Evolutionary conservation across 1,140 invertebrate genomes (phyloP), one percentile per base, ranked within the genome.

Genomic region (Melanaphis sacchari): DNA sequence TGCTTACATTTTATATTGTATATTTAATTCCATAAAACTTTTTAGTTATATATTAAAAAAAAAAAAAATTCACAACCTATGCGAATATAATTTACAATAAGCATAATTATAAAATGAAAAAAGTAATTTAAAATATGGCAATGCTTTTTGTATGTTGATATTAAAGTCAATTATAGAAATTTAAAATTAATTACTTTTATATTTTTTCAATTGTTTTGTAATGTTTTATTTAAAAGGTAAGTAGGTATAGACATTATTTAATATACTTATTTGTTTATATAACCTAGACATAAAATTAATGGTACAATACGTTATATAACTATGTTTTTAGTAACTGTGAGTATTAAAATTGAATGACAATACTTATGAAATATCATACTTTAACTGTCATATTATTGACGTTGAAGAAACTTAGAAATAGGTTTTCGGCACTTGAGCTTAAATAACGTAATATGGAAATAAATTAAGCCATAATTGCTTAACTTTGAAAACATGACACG

Each of bases 361-460:
- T 41, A n/a, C 18, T 21, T 46, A 49, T 46, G 15, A 22, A 88
- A n/a, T n/a, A 46, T 87, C 15, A 46, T 21, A 52, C 46, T 89
- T 89, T 54, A 52, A 89, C 88, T 88, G 87, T 88, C 43, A 54
- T 54, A 26, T n/a, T 76, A 76, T 15, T 89, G 88, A 89, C 36
- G 21, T 89, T 54, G 88, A 89, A 40, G 36, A 40, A 54, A 54
- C 36, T 52, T 89, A 4, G 6, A 40, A 40, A 54, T 89, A 40
- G 36, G 49, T 54, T 54, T 89, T 54, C 3, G 21, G 88, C 26
- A 1, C 40, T 54, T 40, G n/a, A 40, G 46, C 36, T 89, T 43
- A 49, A 89, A 54, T 40, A 89, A 89, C 46, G 26, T 21, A 54
- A 22, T 38, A 54, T 22, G 31, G 26, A 89, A 52, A 36, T 54